Evolutionary conservation across 2,888 invertebrate genomes (phyloP), one percentile per base, ranked within the genome.

Genomic region (Drosophila fulvimacula): DNA sequence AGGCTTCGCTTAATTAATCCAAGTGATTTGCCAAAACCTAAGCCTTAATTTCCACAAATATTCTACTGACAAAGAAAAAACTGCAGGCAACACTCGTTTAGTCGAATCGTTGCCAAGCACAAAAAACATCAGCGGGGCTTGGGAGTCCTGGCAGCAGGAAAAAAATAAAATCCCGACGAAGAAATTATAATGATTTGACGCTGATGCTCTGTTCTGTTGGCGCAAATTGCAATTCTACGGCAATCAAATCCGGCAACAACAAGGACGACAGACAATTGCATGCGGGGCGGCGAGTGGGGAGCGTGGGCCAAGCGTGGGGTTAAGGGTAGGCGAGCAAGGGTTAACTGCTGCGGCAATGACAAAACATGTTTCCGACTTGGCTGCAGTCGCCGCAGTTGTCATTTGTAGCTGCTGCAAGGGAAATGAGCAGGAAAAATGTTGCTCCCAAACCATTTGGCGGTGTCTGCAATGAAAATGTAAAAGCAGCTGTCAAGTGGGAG

Each of bases 201-300:
- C 88, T 88, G 84, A 83, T 86, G 85, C 76, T 88, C 76, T 88
- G 87, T 81, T 73, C 76, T 82, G 85, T 69, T 82, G 88, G 88
- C 88, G 83, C 87, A 85, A 85, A 85, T 88, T 85, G 84, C 88
- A 85, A 85, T 85, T 85, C 82, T 75, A 83, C 88, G 88, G 85
- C 85, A 85, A 85, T 85, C 85, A 85, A 85, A 85, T 76, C 88
- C 74, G 88, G 77, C 82, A 68, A 48, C 72, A 77, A 68, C 72
- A 72, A 49, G 55, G 55, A 76, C 76, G 74, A 76, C 82, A 73
- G 69, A 77, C 78, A 69, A 66, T 65, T 65, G 67, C 53, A 27
- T 21, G 21, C n/a, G n/a, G n/a, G 60, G 46, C 27, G 21, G 11
- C 46, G n/a, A n/a, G 46, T 30, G 7, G 30, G 30, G 38, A 17